Evolutionary conservation across 1,140 invertebrate genomes (phyloP), one percentile per base, ranked within the genome.

Genomic region (Doryteuthis pealeii): DNA sequence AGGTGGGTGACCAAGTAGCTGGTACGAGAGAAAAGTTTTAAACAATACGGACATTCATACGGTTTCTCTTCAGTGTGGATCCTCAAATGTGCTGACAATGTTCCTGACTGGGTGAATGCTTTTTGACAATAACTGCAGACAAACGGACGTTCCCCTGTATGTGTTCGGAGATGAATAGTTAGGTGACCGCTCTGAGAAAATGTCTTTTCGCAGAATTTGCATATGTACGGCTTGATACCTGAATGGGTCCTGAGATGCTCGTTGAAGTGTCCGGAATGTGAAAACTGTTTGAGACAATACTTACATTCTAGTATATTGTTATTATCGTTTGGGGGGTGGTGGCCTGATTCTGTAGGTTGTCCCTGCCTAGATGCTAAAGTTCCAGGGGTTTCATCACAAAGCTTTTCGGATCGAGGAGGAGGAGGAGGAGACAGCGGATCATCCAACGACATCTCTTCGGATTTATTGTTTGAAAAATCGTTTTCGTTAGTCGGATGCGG

Each of bases 1-100:
- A 71, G 45, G 49, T 77, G 76, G 18, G 33, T 43, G 26, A 67
- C 43, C 30, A 71, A 54, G 28, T 72, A 43, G 2, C 32, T 28
- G 28, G 33, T 71, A 26, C 35, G 70, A 12, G 72, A 26, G 33
- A 77, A 77, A 3, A 6, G 15, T 67, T 74, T 77, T 3, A 35
- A 54, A 72, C 76, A 77, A 14, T 69, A 15, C 2, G 15, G 49
- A 43, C 75, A 76, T 10, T 54, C 95, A 88, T 95, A 33, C 3
- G 30, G 6, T 18, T 94, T 89, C 84, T 95, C 81, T 26, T 66
- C 65, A 22, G 40, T n/a, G 31, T 68, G 54, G 26, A 43, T n/a
- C 26, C 28, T 5, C 12, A 73, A 35, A 75, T 75, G 77, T 43
- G 71, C 26, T 3, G 35, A 68, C 6, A 74, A 40, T 18, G 58